Evolutionary conservation across 2,888 invertebrate genomes (phyloP), one percentile per base, ranked within the genome.

Genomic region (Pseudococcus longispinus): DNA sequence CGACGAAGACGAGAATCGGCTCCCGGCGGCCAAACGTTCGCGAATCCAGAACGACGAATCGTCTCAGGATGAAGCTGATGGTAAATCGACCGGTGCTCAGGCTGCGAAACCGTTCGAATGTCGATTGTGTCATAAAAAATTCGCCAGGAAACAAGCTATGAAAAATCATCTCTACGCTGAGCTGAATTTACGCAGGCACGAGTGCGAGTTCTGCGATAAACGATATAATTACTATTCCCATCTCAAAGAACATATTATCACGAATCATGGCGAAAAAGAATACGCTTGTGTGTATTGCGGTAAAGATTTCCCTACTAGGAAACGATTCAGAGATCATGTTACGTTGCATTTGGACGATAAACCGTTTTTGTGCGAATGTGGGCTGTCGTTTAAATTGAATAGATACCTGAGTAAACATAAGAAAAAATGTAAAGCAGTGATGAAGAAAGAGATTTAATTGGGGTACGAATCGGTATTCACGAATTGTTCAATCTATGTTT

Each of bases 171-270:
- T 86, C 11, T 86, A 46, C 77, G 86, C 86, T 3, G 86, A 86
- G 55, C 77, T 86, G 86, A 86, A 86, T 55, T 77, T 86, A 46
- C 86, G 86, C 18, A 74, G 80, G 8, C 77, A 86, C 51, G 86
- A 77, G n/a, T 86, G 86, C 86, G 86, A 86, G 32, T 86, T 86
- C 80, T 86, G 86, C 86, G 86, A 86, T 15, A 86, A 86, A 46
- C 46, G 86, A 13, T 86, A 86, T 29, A 86, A 86, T 55, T 86
- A 86, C 9, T 86, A 77, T 86, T 86, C 86, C 20, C 86, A 86
- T 77, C 11, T 86, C 51, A 86, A 86, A 80, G 86, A 86, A 55
- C 86, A 86, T 20, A 26, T 86, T 26, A 29, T 86, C 8, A 51
- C 86, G 18, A 46, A 51, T 32, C 86, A 86, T 29, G 86, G 77